Conservation (phyloP, 2,797 vertebrate species). For the Oreortyx pictus region DNA sequence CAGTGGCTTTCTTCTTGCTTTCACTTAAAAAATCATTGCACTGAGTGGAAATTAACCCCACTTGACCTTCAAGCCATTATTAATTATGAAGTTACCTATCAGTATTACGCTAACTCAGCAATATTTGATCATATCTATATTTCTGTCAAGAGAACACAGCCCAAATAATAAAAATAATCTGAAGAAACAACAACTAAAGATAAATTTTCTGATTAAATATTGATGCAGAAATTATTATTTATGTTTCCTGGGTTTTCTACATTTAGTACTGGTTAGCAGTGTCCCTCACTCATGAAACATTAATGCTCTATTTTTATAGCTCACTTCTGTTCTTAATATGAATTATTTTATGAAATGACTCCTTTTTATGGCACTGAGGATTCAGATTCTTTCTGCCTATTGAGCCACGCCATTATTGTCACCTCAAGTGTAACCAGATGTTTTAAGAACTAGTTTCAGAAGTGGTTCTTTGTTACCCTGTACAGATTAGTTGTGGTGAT, state of each 20-base stretch:
- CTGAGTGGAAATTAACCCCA: constrained; percentile 40
- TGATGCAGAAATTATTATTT: constrained; percentile 57
- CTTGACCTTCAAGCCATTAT: constrained; percentile 13
- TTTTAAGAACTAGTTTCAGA: neutral
- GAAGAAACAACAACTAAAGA: constrained; percentile 45
- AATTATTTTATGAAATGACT: constrained; percentile 50
- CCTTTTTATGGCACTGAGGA: constrained; percentile 36
- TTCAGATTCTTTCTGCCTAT: constrained; percentile 37
- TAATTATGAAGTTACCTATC: neutral
- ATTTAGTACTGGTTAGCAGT: constrained; percentile 59
- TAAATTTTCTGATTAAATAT: constrained; percentile 69
- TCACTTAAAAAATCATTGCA: neutral
- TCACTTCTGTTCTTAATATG: constrained; percentile 49
- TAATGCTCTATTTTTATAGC: constrained; percentile 58
- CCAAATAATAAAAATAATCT: constrained; percentile 41
- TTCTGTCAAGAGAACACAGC: neutral
- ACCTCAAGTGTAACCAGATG: neutral
- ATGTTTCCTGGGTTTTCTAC: constrained; percentile 54
- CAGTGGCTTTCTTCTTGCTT: neutral
- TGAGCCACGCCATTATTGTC: constrained; percentile 19
- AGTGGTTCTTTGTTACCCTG: neutral
- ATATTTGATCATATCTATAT: neutral
- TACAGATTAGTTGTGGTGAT: neutral
- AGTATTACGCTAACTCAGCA: neutral
- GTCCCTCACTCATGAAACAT: constrained; percentile 67